A percentile compares a stretch with the other conserved stretches of the same genome.
Conservation (phyloP, 2,113 vertebrate genomes). For the Barnardius zonarius region DNA sequence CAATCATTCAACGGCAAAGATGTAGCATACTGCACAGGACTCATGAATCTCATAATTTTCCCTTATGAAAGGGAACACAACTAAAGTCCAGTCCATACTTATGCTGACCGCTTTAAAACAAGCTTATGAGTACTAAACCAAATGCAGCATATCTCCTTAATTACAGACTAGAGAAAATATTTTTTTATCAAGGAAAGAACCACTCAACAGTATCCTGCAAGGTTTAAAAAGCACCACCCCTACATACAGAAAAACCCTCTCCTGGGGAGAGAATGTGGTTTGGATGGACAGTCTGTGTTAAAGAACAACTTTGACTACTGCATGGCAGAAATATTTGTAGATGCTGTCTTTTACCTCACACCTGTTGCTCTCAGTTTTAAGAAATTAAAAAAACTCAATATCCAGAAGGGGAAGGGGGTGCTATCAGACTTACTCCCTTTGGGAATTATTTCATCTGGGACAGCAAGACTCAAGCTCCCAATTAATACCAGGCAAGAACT, state of each 20-base stretch:
- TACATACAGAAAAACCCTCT: too few relatives aligned
- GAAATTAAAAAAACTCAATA: neutral
- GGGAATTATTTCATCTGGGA: neutral
- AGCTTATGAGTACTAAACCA: neutral
- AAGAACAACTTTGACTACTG: neutral
- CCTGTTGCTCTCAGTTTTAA: neutral
- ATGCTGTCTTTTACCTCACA: neutral
- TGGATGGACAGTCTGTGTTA: neutral
- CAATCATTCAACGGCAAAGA: neutral
- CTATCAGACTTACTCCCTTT: neutral
- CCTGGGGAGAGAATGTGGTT: fast-evolving
- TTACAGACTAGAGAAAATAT: neutral
- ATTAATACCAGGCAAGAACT: neutral
- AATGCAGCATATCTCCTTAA: neutral
- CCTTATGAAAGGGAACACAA: neutral
- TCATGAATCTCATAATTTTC: neutral
- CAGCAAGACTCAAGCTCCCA: neutral
- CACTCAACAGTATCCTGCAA: neutral
- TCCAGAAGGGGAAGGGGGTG: neutral
- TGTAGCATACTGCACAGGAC: neutral
- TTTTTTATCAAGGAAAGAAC: neutral
- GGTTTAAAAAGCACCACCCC: neutral
- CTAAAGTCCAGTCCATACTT: neutral
- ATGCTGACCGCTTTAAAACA: neutral
- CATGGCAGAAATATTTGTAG: neutral